Evolutionary conservation across 2,888 invertebrate species (phyloP).

Genomic region (Leptothorax acervorum): DNA sequence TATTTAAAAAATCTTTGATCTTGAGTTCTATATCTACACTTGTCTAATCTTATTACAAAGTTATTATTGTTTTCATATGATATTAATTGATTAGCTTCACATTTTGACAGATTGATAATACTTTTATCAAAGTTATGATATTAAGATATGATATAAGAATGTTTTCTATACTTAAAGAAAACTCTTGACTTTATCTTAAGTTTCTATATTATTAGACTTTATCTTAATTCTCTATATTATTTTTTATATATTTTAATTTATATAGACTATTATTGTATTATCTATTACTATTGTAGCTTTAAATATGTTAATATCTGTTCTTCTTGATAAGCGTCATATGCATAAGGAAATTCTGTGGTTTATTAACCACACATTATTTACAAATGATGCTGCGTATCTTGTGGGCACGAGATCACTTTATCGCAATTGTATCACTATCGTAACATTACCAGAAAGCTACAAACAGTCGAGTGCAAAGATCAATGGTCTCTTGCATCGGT

Average conservation of each 20-base stretch:
- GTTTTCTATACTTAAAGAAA: not conserved
- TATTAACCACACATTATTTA: slow-evolving; percentile 10
- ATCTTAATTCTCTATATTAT: not conserved
- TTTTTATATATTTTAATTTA: slow-evolving; percentile 3
- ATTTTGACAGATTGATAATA: not conserved
- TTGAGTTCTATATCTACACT: not conserved
- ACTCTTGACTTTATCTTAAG: not conserved
- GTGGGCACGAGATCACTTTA: slow-evolving; percentile 44
- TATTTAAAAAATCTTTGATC: not conserved
- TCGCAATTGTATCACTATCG: slow-evolving; percentile 50
- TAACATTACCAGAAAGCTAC: slow-evolving; percentile 35
- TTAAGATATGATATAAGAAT: not conserved
- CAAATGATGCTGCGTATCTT: slow-evolving; percentile 17
- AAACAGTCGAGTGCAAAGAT: slow-evolving; percentile 65
- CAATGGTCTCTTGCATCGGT: slow-evolving; percentile 49
- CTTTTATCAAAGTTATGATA: slow-evolving; percentile 22
- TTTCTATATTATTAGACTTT: not conserved
- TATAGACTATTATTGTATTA: not conserved
- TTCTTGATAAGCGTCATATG: not conserved
- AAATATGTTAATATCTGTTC: slow-evolving; percentile 17
- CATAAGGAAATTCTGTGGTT: not conserved
- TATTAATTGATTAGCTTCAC: slow-evolving; percentile 7
- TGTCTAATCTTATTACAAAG: not conserved
- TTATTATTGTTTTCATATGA: not conserved
- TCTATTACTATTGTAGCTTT: not conserved